phyloP scores from a whole-genome alignment of 2,797 vertebrate species.

The Tadarida brasiliensis region DNA sequence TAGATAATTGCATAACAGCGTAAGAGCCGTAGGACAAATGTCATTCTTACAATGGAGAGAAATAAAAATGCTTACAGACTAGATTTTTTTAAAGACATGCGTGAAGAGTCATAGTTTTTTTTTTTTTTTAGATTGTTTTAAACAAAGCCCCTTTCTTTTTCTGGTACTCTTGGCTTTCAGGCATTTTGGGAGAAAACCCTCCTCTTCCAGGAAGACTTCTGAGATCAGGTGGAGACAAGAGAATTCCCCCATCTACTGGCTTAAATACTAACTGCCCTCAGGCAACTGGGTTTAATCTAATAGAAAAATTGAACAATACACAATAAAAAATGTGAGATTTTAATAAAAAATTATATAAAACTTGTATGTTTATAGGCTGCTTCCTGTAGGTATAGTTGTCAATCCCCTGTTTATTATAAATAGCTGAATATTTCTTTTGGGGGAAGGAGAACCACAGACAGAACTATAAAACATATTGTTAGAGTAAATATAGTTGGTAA shows the following conservation, averaged over 20 bases:
- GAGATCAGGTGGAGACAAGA: neutral
- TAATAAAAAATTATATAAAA: neutral
- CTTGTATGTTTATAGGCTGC: neutral
- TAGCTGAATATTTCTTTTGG: neutral
- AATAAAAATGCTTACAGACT: slow-evolving; percentile 46
- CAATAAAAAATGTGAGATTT: neutral
- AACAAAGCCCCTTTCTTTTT: neutral
- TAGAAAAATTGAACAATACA: neutral
- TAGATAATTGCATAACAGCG: slow-evolving; percentile 54
- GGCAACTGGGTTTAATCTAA: neutral
- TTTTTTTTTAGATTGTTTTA: neutral
- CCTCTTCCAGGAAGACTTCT: slow-evolving; percentile 34
- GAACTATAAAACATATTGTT: neutral
- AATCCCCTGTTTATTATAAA: neutral
- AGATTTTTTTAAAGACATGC: slow-evolving; percentile 49
- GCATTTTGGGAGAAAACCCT: neutral
- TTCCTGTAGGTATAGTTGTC: neutral
- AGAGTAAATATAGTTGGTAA: neutral
- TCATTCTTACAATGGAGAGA: slow-evolving; percentile 20
- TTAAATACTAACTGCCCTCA: neutral
- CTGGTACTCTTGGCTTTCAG: slow-evolving; percentile 3
- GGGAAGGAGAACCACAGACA: neutral
- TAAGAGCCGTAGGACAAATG: slow-evolving; percentile 54
- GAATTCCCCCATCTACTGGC: neutral
- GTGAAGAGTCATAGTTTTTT: neutral